Conservation (phyloP, 2,797 vertebrate species). For the Pogoniulus pusillus region DNA sequence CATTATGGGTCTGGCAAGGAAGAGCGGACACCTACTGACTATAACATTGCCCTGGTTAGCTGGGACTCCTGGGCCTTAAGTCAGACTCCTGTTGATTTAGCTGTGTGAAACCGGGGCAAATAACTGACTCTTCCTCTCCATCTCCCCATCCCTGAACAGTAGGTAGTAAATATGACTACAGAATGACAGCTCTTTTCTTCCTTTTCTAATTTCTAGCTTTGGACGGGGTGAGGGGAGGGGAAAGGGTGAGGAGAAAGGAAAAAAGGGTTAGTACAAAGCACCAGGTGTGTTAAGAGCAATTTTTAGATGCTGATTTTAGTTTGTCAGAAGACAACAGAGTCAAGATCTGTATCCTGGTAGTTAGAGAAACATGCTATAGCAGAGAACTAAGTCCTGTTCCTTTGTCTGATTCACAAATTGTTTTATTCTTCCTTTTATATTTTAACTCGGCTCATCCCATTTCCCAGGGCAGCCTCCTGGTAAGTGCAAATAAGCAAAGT, state of each 20-base stretch:
- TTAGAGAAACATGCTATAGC: neutral
- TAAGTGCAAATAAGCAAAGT: neutral
- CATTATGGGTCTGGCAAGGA: neutral
- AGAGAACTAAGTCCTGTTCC: neutral
- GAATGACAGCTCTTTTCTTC: neutral
- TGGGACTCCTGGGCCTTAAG: accelerated
- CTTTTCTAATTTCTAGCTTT: neutral
- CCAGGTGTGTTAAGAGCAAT: neutral
- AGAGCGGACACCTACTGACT: neutral
- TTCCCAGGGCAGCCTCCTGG: neutral
- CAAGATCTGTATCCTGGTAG: neutral
- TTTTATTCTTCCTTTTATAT: neutral
- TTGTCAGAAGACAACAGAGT: neutral
- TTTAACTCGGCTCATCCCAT: neutral
- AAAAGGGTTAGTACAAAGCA: neutral
- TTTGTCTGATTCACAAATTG: neutral
- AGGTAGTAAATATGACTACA: neutral
- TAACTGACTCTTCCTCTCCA: neutral
- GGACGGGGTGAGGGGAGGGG: no score
- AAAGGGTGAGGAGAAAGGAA: no score
- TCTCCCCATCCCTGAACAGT: neutral
- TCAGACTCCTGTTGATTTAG: neutral
- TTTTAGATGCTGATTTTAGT: neutral
- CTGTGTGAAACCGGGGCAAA: neutral
- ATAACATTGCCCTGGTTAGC: neutral